Percentiles rank a stretch among this genome's conserved stretches.
Conservation (phyloP, 2,797 vertebrate species). For the Morelia viridis region DNA sequence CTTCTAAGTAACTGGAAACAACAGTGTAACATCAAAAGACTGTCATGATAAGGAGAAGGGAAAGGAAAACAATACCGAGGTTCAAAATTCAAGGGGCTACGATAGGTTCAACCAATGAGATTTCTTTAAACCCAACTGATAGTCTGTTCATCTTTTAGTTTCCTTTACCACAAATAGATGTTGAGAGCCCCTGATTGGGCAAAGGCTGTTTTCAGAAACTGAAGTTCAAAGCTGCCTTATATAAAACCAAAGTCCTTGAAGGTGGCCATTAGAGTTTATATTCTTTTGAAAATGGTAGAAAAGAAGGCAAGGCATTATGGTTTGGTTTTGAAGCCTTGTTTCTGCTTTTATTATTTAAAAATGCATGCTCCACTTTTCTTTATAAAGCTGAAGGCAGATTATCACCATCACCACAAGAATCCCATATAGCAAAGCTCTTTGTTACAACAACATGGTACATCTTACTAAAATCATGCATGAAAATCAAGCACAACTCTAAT, state of each 20-base stretch:
- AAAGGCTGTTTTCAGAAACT: neutral
- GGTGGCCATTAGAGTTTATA: neutral
- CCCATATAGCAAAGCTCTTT: neutral
- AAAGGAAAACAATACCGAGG: neutral
- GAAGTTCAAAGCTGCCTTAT: neutral
- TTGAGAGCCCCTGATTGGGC: neutral
- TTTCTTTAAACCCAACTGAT: neutral
- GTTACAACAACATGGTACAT: neutral
- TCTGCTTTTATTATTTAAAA: slow-evolving; percentile 4
- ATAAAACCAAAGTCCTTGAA: neutral
- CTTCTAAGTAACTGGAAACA: neutral
- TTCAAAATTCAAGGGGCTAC: neutral
- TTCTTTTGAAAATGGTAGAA: neutral
- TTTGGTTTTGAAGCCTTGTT: neutral
- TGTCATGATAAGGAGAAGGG: neutral
- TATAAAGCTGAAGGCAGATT: neutral
- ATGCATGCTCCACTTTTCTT: neutral
- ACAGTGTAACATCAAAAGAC: neutral
- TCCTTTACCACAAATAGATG: neutral
- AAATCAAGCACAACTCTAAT: neutral
- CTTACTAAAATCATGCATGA: neutral
- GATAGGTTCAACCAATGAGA: neutral
- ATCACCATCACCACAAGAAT: neutral
- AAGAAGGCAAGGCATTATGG: neutral
- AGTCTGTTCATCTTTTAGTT: neutral